phyloP scores from a whole-genome alignment of 2,113 vertebrate genomes.

The Oreochromis niloticus region DNA sequence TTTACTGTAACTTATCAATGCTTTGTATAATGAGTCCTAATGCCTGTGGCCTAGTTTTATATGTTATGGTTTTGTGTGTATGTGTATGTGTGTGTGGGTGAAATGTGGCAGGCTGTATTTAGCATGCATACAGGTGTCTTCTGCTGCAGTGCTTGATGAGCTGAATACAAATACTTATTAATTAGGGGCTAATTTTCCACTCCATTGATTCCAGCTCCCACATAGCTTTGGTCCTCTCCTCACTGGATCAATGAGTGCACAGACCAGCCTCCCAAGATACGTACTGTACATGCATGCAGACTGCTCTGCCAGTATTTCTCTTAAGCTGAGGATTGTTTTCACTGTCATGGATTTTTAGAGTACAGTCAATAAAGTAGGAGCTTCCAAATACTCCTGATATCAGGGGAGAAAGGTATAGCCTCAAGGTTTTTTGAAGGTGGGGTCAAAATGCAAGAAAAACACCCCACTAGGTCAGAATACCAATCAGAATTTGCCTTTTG shows the following conservation, averaged over 20 bases:
- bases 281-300: neutral
- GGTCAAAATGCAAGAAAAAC: neutral
- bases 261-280: neutral
- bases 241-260: neutral
- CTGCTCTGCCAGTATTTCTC: neutral
- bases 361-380: neutral
- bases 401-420: neutral
- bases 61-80: neutral
- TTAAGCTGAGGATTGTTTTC: neutral
- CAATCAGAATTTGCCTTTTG: neutral
- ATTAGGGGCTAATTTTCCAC: constrained; percentile 48
- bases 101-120: neutral
- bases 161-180: constrained; percentile 49
- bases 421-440: neutral
- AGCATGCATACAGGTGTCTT: constrained; percentile 19
- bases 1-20: neutral
- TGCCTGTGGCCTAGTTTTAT: neutral
- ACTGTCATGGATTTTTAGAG: neutral
- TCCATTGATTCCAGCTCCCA: constrained; percentile 47
- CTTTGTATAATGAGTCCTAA: neutral
- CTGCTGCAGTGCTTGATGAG: neutral
- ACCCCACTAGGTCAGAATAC: neutral
- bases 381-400: neutral
- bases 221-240: neutral
- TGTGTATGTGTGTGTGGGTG: neutral